Evolutionary conservation across 2,888 invertebrate genomes (phyloP).

Genomic region (Colostygia pectinataria): DNA sequence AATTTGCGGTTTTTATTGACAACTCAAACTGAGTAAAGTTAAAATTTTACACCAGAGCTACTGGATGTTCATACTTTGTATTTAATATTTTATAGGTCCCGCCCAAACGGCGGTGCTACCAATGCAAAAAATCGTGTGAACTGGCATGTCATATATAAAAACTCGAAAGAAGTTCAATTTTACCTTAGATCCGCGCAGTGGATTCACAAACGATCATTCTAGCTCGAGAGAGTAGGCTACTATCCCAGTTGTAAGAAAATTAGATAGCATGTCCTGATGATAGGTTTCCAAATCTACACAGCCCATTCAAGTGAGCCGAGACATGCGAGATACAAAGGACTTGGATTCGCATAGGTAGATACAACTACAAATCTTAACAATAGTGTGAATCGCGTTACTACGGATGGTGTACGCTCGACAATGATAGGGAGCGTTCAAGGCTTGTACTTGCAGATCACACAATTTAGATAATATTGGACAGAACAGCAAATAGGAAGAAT

Average conservation of each 20-base stretch:
- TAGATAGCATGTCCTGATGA: no score
- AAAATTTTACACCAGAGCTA: conserved; percentile 1
- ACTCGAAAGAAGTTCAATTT: no score
- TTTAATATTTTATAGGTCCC: no score
- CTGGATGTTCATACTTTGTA: no score
- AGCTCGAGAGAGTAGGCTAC: no score
- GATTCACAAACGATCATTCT: no score
- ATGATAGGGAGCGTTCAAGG: conserved; percentile 15
- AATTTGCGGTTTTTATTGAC: conserved; percentile 26
- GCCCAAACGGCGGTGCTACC: no score
- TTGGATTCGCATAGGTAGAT: conserved; percentile 3
- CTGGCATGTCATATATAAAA: no score
- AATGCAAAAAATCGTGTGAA: no score
- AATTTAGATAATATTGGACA: not conserved
- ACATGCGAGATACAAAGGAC: conserved; percentile 8
- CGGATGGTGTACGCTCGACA: conserved; percentile 22
- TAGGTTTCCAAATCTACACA: not conserved
- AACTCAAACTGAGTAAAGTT: not conserved
- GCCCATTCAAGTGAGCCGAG: conserved; percentile 11
- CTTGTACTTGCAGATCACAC: conserved; percentile 2
- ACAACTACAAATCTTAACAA: conserved; percentile 13
- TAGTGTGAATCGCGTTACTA: conserved; percentile 26
- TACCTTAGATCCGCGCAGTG: no score
- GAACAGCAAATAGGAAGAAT: not conserved
- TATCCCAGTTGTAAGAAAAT: no score